Base-by-base conservation (phyloP, 2,797 vertebrate genomes). In the Schizothorax lantsangensis region DNA sequence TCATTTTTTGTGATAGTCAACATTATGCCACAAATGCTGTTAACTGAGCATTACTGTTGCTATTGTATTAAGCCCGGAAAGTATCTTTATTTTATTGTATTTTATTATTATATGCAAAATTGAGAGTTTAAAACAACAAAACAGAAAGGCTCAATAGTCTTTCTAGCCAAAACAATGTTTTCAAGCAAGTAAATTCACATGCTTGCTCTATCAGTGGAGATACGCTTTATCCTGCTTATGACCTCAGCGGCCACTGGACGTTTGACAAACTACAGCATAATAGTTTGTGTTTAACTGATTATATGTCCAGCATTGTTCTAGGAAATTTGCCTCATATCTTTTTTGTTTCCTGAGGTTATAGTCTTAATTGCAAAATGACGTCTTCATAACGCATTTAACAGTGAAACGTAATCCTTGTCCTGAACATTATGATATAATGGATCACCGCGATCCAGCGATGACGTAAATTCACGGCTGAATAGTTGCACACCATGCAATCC, bases 211-310 rank as follows among this genome's bases (percentile, higher is more conserved):
- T 74, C 85, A 74, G 68, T 57, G 75, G 49, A 49, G 79, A 79
- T 86, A 84, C 6, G 54, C 77, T 59, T 73, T 71, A 45, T 74
- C 73, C 74, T 19, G 77, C 86, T 54, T n/a, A 23, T 83, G 72
- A 81, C 73, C 83, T 79, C n/a, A 80, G 71, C 2, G 36, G n/a
- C 79, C 52, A 87, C 62, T 83, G 68, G 78, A 86, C 43, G 57
- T 73, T 59, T 30, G 33, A 74, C 8, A 74, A 86, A 57, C 66
- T 79, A 49, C 26, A 83, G 47, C 66, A 43, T 33, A 38, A 79
- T 8, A 62, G 78, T 86, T 79, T 74, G 78, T 59, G 84, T 64
- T 86, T 52, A 75, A 74, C 84, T 74, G 78, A 86, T 73, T 62
- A 81, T 64, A 64, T 49, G 54, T 30, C 68, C 66, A 71, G 54